Base-by-base conservation (phyloP, 2,113 vertebrate species). In the Verasper variegatus region DNA sequence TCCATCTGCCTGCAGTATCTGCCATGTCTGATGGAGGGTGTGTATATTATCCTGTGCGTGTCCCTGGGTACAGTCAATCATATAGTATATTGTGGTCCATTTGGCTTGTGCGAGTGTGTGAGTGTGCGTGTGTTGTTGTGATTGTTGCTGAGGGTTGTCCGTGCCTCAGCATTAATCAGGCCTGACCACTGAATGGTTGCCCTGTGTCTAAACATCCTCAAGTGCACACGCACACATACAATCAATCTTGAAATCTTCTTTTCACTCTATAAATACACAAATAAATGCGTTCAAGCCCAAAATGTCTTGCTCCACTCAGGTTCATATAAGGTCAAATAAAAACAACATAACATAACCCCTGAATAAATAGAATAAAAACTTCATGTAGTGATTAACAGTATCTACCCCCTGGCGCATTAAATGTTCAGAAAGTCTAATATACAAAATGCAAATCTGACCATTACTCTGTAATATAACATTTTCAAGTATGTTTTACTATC, bases 111-210 rank as follows among this genome's bases (percentile, higher is more conserved):
- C 56, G 20, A 58, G 72, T 8, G 58, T 24, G 14, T 5, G 51
- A 12, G 64, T 54, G 8, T 51, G 37, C 58, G 67, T 71, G 84
- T 76, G 71, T 45, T 71, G 61, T 75, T 77, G 83, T 86, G 73
- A 86, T 88, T 87, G 85, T 72, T 77, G 74, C 80, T 40, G 26
- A 76, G 74, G 84, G 76, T 78, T 59, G 79, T 82, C 62, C 85
- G 74, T 92, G 93, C 76, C 75, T 85, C 68, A 71, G 91, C 90
- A 93, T 94, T 84, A 94, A 94, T 92, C 83, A 90, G 84, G 64
- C 56, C 59, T 84, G 82, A 90, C 88, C 91, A 80, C 89, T 93
- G 86, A 92, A 93, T 91, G 79, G 78, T 77, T 75, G 84, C 76
- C 77, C 83, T 86, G 15, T 86, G 81, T 91, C 68, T 81, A 47